Base-by-base conservation (phyloP, 2,113 vertebrate genomes). In the Ageneiosus marmoratus region DNA sequence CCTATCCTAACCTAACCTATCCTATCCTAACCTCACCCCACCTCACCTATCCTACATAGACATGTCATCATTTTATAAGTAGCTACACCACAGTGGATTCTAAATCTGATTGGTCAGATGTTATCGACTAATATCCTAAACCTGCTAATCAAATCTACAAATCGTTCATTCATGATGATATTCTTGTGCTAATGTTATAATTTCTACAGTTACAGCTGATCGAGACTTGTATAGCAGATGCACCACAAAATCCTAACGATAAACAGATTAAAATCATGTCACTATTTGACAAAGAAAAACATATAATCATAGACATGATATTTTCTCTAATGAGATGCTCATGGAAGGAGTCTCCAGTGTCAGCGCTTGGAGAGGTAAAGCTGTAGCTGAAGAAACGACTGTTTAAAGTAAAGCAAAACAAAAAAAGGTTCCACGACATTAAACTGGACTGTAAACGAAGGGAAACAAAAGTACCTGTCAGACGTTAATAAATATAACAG, bases 301-400 rank as follows among this genome's bases (percentile, higher is more conserved):
- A 4, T 29, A 4, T 29, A 13, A 15, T 56, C 22, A 24, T 24
- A 9, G 55, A 27, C 11, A 27, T 32, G 58, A 62, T 5, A 16
- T 32, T 16, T 67, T 67, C 9, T 9, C 6, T 34, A 65, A 34
- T 3, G 2, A 22, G 63, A 22, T 1, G 16, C 22, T 67, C 20
- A 37, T 34, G 62, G 62, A 65, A 65, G 27, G 58, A 62, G 58
- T 62, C 58, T 62, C 58, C 58, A 62, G 58, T 62, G 58, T 27
- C 58, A 5, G 27, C 1, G 55, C 55, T 58, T 58, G 9, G 24
- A 58, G 22, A 58, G 7, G 22, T 60, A 60, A 27, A 60, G 56
- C 56, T 12, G 56, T 3, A 10, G 11, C 24, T 12, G 48, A 50
- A 7, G 48, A 12, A 50, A 13, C 1, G 6, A 48, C 48, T 50